Percentiles rank a stretch among this genome's conserved stretches.
phyloP scores from a whole-genome alignment of 2,113 vertebrate species.

The Hipposideros armiger region DNA sequence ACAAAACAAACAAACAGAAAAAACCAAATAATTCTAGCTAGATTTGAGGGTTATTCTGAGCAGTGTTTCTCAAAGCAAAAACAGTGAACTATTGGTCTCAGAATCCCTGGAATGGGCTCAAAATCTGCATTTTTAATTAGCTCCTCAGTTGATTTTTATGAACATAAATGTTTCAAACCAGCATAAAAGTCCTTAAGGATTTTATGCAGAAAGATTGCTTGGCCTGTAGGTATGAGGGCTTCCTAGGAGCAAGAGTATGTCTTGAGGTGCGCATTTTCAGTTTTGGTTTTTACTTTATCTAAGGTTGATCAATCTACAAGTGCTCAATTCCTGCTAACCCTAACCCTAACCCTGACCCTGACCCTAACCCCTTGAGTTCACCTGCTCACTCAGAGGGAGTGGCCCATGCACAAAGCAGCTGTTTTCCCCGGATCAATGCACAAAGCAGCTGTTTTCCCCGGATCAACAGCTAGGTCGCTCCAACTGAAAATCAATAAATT shows the following conservation, averaged over 20 bases:
- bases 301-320: neutral
- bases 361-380: neutral
- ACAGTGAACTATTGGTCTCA: neutral
- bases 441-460: neutral
- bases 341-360: neutral
- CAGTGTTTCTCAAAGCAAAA: constrained; percentile 8
- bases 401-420: neutral
- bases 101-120: neutral
- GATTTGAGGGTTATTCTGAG: neutral
- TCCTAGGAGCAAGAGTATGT: neutral
- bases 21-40: neutral
- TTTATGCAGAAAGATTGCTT: neutral
- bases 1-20: neutral
- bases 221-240: neutral
- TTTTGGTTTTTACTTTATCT: constrained; percentile 1
- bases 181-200: neutral
- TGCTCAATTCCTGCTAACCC: neutral
- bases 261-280: neutral
- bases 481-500: neutral
- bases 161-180: neutral
- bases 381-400: neutral
- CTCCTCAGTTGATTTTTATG: neutral
- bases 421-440: neutral
- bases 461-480: neutral
- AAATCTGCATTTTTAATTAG: constrained; percentile 31